Conservation (phyloP, 1,140 invertebrate genomes). For the Drosophila virilis region DNA sequence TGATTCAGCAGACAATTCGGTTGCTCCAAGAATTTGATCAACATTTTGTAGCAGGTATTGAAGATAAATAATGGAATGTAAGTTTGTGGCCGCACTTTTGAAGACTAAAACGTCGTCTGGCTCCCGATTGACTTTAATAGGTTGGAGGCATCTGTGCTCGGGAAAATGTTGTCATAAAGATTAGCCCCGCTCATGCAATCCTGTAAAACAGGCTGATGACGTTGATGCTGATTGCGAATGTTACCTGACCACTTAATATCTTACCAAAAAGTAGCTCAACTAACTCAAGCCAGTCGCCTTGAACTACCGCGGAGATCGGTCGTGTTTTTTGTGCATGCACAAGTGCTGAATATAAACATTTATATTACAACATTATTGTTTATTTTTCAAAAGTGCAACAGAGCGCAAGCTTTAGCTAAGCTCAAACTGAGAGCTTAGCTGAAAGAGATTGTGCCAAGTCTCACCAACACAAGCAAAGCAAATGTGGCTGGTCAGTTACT, state of each 20-base stretch:
- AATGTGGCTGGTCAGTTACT: no score
- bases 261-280: background rate
- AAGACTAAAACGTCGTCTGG: slow-evolving; percentile 9
- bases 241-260: background rate
- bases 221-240: background rate
- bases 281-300: background rate
- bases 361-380: no score
- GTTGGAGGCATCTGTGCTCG: background rate
- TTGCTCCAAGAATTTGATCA: slow-evolving; percentile 30
- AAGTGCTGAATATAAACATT: no score
- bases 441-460: no score
- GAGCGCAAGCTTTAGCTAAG: no score
- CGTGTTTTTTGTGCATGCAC: no score
- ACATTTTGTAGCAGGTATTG: slow-evolving; percentile 32
- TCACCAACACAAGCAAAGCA: no score
- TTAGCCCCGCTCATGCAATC: slow-evolving; percentile 1
- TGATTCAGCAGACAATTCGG: slow-evolving; percentile 64
- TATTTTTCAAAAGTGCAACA: no score
- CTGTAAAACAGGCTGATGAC: slow-evolving; percentile 4
- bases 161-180: slow-evolving; percentile 25
- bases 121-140: slow-evolving; percentile 24
- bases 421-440: no score
- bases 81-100: background rate
- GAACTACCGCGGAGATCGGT: no score
- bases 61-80: background rate